Evolutionary conservation across 2,888 invertebrate species (phyloP), one percentile per base, ranked within the genome.

Genomic region (Sarcophaga carnaria): DNA sequence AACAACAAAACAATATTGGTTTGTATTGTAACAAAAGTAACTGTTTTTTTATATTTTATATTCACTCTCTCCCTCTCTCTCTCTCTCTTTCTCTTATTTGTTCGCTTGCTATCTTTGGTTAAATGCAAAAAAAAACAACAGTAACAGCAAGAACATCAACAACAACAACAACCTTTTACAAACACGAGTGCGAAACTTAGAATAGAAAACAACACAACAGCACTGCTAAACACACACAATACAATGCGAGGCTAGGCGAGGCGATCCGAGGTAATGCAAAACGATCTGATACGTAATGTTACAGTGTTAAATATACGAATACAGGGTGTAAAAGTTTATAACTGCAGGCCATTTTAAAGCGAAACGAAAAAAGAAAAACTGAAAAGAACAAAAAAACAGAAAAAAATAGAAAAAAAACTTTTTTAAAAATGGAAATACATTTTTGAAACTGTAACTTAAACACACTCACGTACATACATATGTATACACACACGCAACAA

Each of bases 301-400:
- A 80, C 71, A 76, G 80, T 72, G 80, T 80, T 85, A 71, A 85
- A 80, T 80, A 85, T 80, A 80, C 76, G 84, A 80, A 85, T 80
- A 85, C 84, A 80, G 84, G 84, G 84, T 85, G 80, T 80, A 85
- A 72, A 76, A 85, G 66, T 85, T 85, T 80, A 71, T 71, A 25
- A 20, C 84, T 79, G 17, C 60, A 17, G 80, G 80, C 80, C 49
- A 77, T 71, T 37, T 49, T 27, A 49, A 71, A 69, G 69, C 20
- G 27, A 25, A 45, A 62, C 27, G 20, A 11, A 70, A 11, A 22
- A 62, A 49, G 14, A 49, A 8, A 63, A 54, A 62, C 59, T 49
- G 45, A 25, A 71, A 71, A 59, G 49, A 70, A n/a, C 25, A 66
- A 62, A 49, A 60, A 67, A 17, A 72, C 67, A 67, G 62, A 72